Base-by-base conservation (phyloP, 2,888 invertebrate species). In the Catonia carolina region DNA sequence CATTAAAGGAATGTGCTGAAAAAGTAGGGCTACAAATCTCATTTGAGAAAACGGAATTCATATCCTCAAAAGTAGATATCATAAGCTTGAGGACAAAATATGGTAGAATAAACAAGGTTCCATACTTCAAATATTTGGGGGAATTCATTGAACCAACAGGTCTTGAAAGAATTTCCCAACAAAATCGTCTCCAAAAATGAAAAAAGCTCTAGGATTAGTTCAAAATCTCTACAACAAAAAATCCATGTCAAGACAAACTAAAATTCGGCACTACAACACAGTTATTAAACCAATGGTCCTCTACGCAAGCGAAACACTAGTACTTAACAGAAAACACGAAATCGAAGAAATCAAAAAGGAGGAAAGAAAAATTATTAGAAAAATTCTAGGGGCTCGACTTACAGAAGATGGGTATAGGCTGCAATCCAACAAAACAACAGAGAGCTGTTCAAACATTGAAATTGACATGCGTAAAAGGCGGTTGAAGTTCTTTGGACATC, bases 121-220 rank as follows among this genome's bases (percentile, higher is more conserved):
- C n/a, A n/a, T n/a, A n/a, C n/a, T n/a, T n/a, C n/a, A n/a, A n/a
- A n/a, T n/a, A n/a, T n/a, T 12, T 37, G 4, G 12, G 12, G 37
- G 15, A 37, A 37, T 37, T 15, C 37, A 37, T 37, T 10, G 12
- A 37, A 37, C 37, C 37, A 37, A 37, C 37, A 37, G 37, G 37
- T 8, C 27, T 27, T 27, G 27, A 27, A 4, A 27, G 8, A 27
- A 27, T 27, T 8, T 27, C 27, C 4, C 37, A 37, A 17, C n/a
- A 37, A 17, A 37, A n/a, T 15, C 37, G 37, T 15, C 37, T 37
- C 14, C 37, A 37, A 37, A 37, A 37, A 10, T 15, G 4, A 37
- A 37, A 37, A 37, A 37, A 37, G n/a, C 37, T 6, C 37, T 37
- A 37, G 37, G 37, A 10, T 37, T 37, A 37, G 37, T 37, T 37